These are phyloP conservation scores for Cheilosia soror DNA, from an alignment of 2,888 invertebrate species.

Conservation along the genomic window DNA sequence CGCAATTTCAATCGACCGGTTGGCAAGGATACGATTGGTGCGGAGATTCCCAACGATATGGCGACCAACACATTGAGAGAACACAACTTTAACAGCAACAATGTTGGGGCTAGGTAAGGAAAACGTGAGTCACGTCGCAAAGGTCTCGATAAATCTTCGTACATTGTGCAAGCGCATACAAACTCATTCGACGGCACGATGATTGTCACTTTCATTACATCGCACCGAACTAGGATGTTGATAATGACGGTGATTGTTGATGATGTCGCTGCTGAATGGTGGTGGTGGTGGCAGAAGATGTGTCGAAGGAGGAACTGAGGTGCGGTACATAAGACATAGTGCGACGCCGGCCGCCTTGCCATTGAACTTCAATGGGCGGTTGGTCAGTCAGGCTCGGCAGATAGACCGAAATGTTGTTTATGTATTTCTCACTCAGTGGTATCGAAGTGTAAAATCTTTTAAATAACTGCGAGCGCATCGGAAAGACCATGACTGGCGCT, in stretches of 20 bases:
- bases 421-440: slow-evolving; percentile 52
- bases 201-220: slow-evolving; percentile 74
- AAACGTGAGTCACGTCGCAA: slow-evolving; percentile 69
- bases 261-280: slow-evolving; percentile 7
- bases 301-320: not conserved
- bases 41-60: slow-evolving; percentile 50
- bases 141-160: slow-evolving; percentile 68
- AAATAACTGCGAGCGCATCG: slow-evolving; percentile 49
- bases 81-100: slow-evolving; percentile 1
- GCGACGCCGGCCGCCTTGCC: slow-evolving; percentile 33
- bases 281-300: not conserved
- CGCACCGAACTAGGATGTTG: slow-evolving; percentile 65
- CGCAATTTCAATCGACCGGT: slow-evolving; percentile 53
- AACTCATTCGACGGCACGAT: slow-evolving; percentile 51
- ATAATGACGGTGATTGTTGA: slow-evolving; percentile 66
- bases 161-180: slow-evolving; percentile 47
- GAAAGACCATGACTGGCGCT: slow-evolving; percentile 28
- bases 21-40: slow-evolving; percentile 1
- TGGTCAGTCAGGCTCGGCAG: slow-evolving; percentile 5
- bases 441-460: slow-evolving; percentile 61
- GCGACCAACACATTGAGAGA: not conserved
- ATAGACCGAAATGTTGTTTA: slow-evolving; percentile 53
- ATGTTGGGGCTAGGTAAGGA: slow-evolving; percentile 39
- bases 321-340: slow-evolving; percentile 9
- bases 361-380: slow-evolving; percentile 53